Evolutionary conservation across 2,888 invertebrate species (phyloP), one percentile per base, ranked within the genome.

Genomic region (Conus canariensis): DNA sequence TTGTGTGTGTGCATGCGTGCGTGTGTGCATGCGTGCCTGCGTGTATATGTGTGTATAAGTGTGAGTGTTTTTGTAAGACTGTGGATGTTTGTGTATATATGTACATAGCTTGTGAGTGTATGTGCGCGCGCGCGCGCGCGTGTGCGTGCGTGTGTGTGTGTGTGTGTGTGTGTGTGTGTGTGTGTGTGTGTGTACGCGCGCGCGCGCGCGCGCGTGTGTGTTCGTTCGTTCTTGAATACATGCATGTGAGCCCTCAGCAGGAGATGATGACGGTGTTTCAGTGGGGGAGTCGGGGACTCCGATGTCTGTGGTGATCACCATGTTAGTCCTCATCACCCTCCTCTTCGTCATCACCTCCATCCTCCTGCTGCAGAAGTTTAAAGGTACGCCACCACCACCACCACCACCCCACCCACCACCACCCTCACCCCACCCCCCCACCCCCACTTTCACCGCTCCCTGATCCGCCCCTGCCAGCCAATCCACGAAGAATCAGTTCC

Each of bases 311-410:
- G 59, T 88, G 8, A 88, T 88, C 88, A 77, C 74, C 25, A 59
- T 88, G 74, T 14, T 88, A 5, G 88, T 88, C 10, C 88, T 88
- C 74, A 74, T 88, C 88, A 88, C 88, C 6, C 70, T 88, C 77
- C 59, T 88, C 88, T 59, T 77, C n/a, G 74, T 88, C 74, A 77
- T 88, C 88, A 88, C 88, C 74, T 77, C 59, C 45, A 59, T 59
- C 67, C 88, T 88, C 9, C 88, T 88, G 10, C 88, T 88, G 74
- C 88, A 88, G 56, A 88, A 88, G 77, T 88, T 74, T 16, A 74
- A 56, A 88, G 88, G 88, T 88, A 19, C 56, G 14, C 82, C 82
- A 16, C 56, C 14, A 9, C 56, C 56, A 1, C 25, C 45, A 12
- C 12, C 56, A 45, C 16, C 45, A 9, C 82, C 82, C 22, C 70